Conservation (phyloP, 2,113 vertebrate species). For the Chrysemys picta region DNA sequence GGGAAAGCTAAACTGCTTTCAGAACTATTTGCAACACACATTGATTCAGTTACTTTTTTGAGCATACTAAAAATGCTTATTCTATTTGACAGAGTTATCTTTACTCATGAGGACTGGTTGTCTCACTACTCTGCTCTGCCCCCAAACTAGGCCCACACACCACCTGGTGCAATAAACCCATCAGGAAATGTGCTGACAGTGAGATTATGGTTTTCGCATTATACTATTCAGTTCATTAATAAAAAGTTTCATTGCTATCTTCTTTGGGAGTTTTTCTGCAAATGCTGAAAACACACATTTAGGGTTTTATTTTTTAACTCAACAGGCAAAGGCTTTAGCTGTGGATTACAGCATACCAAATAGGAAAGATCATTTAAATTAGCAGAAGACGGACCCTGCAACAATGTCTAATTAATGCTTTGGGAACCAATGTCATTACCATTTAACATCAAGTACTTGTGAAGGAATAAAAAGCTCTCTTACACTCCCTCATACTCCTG, state of each 20-base stretch:
- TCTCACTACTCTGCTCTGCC: background rate
- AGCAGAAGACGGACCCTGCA: conserved; percentile 55
- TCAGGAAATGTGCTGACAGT: background rate
- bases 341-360: conserved; percentile 54
- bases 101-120: background rate
- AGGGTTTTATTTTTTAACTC: background rate
- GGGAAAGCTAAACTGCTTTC: background rate
- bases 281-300: background rate
- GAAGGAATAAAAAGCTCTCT: conserved; percentile 1
- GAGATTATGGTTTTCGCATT: conserved; percentile 43
- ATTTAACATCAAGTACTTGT: conserved; percentile 59
- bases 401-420: conserved; percentile 70
- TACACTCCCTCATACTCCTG: background rate
- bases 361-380: conserved; percentile 61
- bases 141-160: background rate
- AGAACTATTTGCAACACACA: too few relatives aligned
- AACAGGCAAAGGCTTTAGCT: conserved; percentile 24
- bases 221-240: conserved; percentile 36
- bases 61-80: conserved; percentile 35
- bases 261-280: conserved; percentile 27
- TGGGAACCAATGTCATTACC: conserved; percentile 57
- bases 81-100: conserved; percentile 28
- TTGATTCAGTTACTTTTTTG: background rate
- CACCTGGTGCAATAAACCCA: conserved; percentile 32
- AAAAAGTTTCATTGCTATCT: conserved; percentile 49